phyloP scores from a whole-genome alignment of 2,797 vertebrate species.

The Tenualosa thibaudeaui region DNA sequence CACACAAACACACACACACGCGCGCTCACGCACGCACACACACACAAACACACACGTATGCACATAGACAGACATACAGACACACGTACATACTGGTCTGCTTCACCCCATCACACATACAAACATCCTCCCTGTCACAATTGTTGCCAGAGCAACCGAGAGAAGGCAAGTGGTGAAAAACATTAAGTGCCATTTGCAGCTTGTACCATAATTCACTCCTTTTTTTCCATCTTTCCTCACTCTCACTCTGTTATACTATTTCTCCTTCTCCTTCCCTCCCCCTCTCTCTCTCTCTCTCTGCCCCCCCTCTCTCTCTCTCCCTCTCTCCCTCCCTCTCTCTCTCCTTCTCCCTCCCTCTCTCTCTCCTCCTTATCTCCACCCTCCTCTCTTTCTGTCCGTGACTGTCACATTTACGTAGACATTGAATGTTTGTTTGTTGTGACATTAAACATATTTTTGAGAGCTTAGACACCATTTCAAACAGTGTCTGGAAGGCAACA shows the following conservation, averaged over 20 bases:
- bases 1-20: neutral
- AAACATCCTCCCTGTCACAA: neutral
- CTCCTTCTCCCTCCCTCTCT: neutral
- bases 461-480: neutral
- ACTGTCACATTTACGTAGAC: neutral
- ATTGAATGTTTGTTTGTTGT: neutral
- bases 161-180: neutral
- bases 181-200: slow-evolving; percentile 5
- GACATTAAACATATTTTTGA: neutral
- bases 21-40: too few species aligned
- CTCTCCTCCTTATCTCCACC: neutral
- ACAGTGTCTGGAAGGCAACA: neutral
- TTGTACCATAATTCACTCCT: neutral
- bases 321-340: neutral
- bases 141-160: slow-evolving; percentile 6
- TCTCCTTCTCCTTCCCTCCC: neutral
- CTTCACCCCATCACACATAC: neutral
- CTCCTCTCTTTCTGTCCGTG: neutral
- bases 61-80: neutral
- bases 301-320: neutral
- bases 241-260: neutral
- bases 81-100: neutral
- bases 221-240: neutral
- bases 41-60: too few species aligned
- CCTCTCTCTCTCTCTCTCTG: neutral